Base-by-base conservation (phyloP, 2,888 invertebrate genomes). In the Cheilosia soror region DNA sequence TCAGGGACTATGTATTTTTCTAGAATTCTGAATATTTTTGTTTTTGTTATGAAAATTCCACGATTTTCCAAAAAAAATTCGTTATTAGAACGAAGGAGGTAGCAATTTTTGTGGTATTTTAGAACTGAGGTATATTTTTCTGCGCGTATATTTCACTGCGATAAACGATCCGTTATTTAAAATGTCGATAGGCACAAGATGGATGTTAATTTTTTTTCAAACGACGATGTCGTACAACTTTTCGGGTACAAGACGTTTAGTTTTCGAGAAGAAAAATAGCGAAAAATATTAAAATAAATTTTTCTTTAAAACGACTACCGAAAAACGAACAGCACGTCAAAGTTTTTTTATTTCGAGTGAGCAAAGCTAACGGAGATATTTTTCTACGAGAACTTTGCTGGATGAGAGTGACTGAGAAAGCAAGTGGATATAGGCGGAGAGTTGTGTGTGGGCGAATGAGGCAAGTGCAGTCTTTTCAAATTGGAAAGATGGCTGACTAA, bases 271-370 rank as follows among this genome's bases (percentile, higher is more conserved):
- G 49, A 72, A 42, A 47, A 58, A 31, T 42, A 49, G 33, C 33
- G 15, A 44, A 51, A 65, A 72, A 47, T 57, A 44, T 57, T 58
- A 37, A 85, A 80, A 65, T 53, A 42, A 53, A 47, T 25, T 53
- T 72, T 44, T 55, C 49, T 4, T 72, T 78, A 37, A 77, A 57
- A 73, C 62, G 73, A 75, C 65, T 62, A 75, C 68, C 62, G 62
- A 49, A 62, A 71, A 79, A 27, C 57, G 57, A 86, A 86, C 73
- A 66, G 68, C 72, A 82, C 66, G 81, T 81, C 68, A 72, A 77
- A 81, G 47, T 62, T 60, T 65, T 60, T 65, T 53, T 71, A 20
- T 60, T 66, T 60, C 55, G 44, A 55, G 13, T 49, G 55, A 65
- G 25, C 13, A 47, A 57, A 11, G 27, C 20, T 31, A 15, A 13